phyloP scores from a whole-genome alignment of 2,113 vertebrate species.

The Geococcyx californianus region DNA sequence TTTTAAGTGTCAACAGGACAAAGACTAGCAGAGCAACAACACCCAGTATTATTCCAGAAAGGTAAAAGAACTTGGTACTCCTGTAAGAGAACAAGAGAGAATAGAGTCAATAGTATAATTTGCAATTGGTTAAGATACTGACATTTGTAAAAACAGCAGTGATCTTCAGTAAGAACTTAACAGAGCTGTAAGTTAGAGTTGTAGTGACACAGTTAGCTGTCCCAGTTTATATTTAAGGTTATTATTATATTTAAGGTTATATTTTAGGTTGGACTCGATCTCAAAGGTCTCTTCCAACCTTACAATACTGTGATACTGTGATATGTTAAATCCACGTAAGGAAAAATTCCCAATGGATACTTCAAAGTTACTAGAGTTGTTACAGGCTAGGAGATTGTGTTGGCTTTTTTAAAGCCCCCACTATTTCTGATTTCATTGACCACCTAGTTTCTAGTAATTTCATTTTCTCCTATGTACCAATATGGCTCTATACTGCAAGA shows the following conservation, averaged over 20 bases:
- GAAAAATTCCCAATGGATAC: not conserved
- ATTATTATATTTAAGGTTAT: no score
- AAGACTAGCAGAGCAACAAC: slow-evolving; percentile 74
- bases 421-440: not conserved
- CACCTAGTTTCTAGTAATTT: not conserved
- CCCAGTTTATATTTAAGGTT: no score
- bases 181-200: not conserved
- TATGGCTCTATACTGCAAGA: not conserved
- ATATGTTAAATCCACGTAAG: not conserved
- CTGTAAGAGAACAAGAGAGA: slow-evolving; percentile 65
- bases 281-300: no score
- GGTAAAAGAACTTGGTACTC: slow-evolving; percentile 74
- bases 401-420: not conserved
- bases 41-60: slow-evolving; percentile 71
- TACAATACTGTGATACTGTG: no score
- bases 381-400: not conserved
- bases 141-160: not conserved
- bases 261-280: no score
- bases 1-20: slow-evolving; percentile 74
- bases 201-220: not conserved
- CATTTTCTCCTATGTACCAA: not conserved
- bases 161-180: not conserved
- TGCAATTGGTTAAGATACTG: not conserved
- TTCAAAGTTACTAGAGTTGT: not conserved
- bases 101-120: not conserved